Base-by-base conservation (phyloP, 2,888 invertebrate genomes). In the Microctonus hyperodae region DNA sequence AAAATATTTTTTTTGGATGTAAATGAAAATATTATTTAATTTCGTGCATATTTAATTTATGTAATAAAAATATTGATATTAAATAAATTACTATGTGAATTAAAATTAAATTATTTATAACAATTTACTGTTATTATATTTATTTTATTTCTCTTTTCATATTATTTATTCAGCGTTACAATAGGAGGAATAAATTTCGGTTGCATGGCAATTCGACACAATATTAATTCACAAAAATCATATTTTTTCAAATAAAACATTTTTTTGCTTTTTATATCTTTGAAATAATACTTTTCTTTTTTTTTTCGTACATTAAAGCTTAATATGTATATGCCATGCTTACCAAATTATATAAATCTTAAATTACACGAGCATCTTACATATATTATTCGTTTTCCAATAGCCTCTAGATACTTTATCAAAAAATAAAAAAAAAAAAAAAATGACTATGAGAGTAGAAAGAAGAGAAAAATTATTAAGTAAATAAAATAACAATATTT, bases 11-110 rank as follows among this genome's bases (percentile, higher is more conserved):
- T n/a, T n/a, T n/a, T 40, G 51, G 51, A 16, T 33, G 44, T 33
- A 64, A 6, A 59, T 67, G 73, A 74, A 76, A 78, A 78, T 78
- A 76, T 77, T 35, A 35, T 9, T 9, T 10, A 76, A 79, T 76
- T 75, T 75, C 79, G 74, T 78, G 81, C 57, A 59, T 82, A 80
- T 82, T 82, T 83, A n/a, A 83, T 83, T 82, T 83, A 80, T 82
- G 81, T 82, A 83, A 81, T 76, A 79, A 81, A 82, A 75, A 77
- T 78, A 83, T 79, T 82, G 75, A 77, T 76, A 81, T 75, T 74
- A 69, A 78, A 78, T 77, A 77, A 76, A 79, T 69, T 70, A 71
- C 70, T 63, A 71, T 64, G 9, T 48, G n/a, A 13, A 40, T 16
- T 16, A 20, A 37, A 37, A 57, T 37, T 25, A 50, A 51, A 40